phyloP scores from a whole-genome alignment of 1,140 invertebrate species.

The Pseudomyrmex pallidus region DNA sequence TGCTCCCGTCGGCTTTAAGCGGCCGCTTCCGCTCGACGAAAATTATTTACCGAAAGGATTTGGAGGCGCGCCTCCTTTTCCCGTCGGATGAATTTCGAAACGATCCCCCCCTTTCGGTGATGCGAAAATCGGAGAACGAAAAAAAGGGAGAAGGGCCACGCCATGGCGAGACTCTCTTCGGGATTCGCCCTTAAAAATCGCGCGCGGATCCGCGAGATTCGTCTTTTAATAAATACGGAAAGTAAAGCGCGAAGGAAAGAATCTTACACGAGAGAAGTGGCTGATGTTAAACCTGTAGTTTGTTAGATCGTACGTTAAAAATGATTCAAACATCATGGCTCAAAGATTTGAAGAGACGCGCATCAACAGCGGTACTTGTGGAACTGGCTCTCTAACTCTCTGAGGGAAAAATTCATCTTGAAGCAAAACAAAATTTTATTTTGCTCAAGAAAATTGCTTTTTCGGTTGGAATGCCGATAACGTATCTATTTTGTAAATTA shows the following conservation, averaged over 20 bases:
- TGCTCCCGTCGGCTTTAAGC: conserved; percentile 56
- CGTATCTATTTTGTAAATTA: too few species aligned
- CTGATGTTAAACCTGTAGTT: conserved; percentile 19
- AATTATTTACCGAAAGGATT: conserved; percentile 60
- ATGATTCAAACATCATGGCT: too few species aligned
- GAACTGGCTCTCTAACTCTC: too few species aligned
- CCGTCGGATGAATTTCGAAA: conserved; percentile 63
- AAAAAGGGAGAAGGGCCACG: not conserved
- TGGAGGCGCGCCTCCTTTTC: conserved; percentile 50
- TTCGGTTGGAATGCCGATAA: too few species aligned
- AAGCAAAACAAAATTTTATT: too few species aligned
- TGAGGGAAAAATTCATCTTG: too few species aligned
- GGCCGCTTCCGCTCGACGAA: conserved; percentile 45
- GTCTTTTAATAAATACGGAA: not conserved
- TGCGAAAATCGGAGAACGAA: conserved; percentile 40
- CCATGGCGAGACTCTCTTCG: conserved; percentile 3
- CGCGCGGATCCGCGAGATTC: not conserved
- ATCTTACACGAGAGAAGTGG: conserved; percentile 17
- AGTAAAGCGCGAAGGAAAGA: conserved; percentile 1
- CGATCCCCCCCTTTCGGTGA: conserved; percentile 17
- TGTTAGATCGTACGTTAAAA: not conserved
- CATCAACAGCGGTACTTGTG: too few species aligned
- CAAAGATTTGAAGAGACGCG: too few species aligned
- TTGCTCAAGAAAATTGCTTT: too few species aligned
- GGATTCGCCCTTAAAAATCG: conserved; percentile 22